Percentiles rank a stretch among this genome's conserved stretches.
These are phyloP conservation scores for Chlorospingus flavigularis DNA, from an alignment of 2,797 vertebrate species.

Conservation along the genomic window DNA sequence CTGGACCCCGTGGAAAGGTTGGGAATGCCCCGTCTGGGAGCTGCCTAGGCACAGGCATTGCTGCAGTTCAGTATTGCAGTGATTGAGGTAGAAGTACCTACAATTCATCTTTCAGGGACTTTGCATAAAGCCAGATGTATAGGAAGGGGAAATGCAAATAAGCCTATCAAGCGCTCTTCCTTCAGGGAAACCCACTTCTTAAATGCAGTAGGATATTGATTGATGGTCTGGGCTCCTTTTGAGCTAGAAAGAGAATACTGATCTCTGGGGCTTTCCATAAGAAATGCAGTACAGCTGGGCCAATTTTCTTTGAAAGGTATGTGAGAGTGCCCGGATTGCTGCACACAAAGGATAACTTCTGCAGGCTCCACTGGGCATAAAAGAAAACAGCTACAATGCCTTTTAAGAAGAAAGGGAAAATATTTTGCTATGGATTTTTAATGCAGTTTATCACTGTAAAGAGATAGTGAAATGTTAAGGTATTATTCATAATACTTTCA, in stretches of 20 bases:
- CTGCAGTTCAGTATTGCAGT: not conserved
- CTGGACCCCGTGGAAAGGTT: not conserved
- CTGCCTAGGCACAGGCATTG: fast-evolving
- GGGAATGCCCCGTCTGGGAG: not conserved
- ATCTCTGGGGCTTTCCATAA: not conserved
- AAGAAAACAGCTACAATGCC: not conserved
- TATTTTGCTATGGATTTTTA: conserved; percentile 58
- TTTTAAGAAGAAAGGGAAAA: conserved; percentile 28
- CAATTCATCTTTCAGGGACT: not conserved
- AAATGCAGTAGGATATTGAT: not conserved
- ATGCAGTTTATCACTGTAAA: conserved; percentile 2
- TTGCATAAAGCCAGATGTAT: not conserved
- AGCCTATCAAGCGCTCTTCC: not conserved
- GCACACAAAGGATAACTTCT: not conserved
- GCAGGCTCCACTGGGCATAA: not conserved
- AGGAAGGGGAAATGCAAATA: not conserved
- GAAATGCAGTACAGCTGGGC: not conserved
- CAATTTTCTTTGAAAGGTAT: not conserved
- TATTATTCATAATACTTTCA: not conserved
- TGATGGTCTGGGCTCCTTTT: not conserved
- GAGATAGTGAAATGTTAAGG: not conserved
- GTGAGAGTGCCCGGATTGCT: not conserved
- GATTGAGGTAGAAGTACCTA: not conserved
- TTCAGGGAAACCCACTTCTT: not conserved
- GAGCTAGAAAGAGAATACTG: not conserved